Evolutionary conservation across 35 echinoderm and acorn worm species (phyloP).

Genomic region (Stichopus chloronotus): DNA sequence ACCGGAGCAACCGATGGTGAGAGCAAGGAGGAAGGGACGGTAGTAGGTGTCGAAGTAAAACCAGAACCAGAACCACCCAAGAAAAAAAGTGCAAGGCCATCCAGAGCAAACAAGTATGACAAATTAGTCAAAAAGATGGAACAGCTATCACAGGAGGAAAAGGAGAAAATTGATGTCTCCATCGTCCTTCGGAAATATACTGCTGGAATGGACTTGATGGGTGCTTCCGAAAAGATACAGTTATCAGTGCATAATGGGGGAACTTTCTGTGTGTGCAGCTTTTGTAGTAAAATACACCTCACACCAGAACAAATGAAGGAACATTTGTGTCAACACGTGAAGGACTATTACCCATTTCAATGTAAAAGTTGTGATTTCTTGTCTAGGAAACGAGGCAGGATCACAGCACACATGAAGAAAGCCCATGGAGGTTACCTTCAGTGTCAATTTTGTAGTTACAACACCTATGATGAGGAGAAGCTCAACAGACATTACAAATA

Average conservation of each 20-base stretch:
- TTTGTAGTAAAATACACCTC: conserved; percentile 10
- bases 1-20: background rate
- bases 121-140: conserved; percentile 16
- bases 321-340: conserved; percentile 28
- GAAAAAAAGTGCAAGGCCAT: background rate
- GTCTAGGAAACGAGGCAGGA: conserved; percentile 12
- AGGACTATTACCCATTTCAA: conserved; percentile 30
- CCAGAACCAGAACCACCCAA: background rate
- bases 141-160: background rate
- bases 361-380: conserved; percentile 43
- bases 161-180: background rate
- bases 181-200: background rate
- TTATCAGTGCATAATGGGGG: conserved; percentile 4
- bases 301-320: conserved; percentile 25
- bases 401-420: conserved; percentile 58
- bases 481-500: conserved; percentile 39
- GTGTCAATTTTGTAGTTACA: conserved; percentile 38
- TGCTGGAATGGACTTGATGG: background rate
- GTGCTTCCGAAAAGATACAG: conserved; percentile 37
- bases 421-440: conserved; percentile 18
- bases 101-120: conserved; percentile 16
- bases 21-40: background rate
- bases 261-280: conserved; percentile 8
- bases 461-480: conserved; percentile 39
- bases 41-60: background rate